These are phyloP conservation scores for Bombycilla garrulus DNA, from an alignment of 2,113 vertebrate species.

Conservation along the genomic window DNA sequence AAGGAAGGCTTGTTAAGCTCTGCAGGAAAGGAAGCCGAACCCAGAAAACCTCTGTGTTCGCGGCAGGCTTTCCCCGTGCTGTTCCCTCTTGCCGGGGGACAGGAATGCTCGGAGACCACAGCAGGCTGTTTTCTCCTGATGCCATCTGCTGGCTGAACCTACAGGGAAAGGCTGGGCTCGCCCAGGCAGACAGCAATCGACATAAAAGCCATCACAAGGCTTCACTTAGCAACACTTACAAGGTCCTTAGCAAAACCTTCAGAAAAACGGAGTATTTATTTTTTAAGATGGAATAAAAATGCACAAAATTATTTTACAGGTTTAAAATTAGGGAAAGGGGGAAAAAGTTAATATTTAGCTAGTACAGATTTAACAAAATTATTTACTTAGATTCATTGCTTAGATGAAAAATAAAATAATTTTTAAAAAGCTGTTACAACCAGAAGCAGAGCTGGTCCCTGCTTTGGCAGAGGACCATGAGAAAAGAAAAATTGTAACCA, in stretches of 20 bases:
- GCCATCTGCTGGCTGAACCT: neutral
- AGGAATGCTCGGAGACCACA: fast-evolving
- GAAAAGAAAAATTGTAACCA: neutral
- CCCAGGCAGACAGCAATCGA: fast-evolving
- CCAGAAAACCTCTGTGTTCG: fast-evolving
- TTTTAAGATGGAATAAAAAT: neutral
- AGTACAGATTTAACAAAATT: neutral
- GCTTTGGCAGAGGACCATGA: neutral
- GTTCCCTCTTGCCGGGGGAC: neutral
- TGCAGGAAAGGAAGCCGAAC: neutral
- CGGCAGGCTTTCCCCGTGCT: fast-evolving
- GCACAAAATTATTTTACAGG: neutral
- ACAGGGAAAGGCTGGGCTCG: fast-evolving
- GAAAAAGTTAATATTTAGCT: neutral
- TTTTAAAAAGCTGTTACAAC: neutral
- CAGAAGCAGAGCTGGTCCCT: neutral
- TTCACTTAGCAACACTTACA: neutral
- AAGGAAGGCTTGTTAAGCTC: neutral
- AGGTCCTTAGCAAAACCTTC: neutral
- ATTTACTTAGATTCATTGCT: neutral
- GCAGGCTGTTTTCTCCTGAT: neutral
- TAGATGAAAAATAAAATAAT: neutral
- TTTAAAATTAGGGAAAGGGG: neutral
- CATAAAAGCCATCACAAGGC: too few relatives aligned
- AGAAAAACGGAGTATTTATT: neutral